Conservation (phyloP, 30 jellyfish, hydroid and myxozoan species). For the Chrysaora quinquecirrha region DNA sequence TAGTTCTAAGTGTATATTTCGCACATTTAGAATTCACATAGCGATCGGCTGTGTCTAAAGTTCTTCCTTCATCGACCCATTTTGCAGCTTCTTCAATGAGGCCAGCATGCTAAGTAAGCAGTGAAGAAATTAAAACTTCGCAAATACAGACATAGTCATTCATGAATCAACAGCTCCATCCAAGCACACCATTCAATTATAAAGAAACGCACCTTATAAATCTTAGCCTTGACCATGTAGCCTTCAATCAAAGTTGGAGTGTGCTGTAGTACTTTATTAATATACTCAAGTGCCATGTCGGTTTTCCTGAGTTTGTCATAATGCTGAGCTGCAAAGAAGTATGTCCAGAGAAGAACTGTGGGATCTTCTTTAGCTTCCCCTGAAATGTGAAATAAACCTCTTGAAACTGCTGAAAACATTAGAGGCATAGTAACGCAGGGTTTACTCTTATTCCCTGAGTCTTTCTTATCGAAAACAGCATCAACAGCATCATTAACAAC, state of each 20-base stretch:
- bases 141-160: too few relatives aligned
- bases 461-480: too few relatives aligned
- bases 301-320: conserved; percentile 81
- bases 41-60: conserved; percentile 98
- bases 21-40: conserved; percentile 98
- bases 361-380: conserved; percentile 89
- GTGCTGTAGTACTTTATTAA: conserved; percentile 86
- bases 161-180: too few relatives aligned
- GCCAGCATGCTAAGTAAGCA: conserved; percentile 87
- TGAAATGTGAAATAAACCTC: conserved; percentile 7
- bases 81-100: conserved; percentile 86
- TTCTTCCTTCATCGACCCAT: conserved; percentile 97
- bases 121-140: too few relatives aligned
- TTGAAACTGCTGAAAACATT: too few relatives aligned
- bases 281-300: conserved; percentile 71
- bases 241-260: conserved; percentile 98
- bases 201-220: conserved; percentile 74
- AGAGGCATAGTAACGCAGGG: background rate
- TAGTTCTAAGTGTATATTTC: conserved; percentile 81
- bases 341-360: conserved; percentile 93
- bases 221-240: conserved; percentile 95
- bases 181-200: too few relatives aligned
- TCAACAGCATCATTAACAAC: too few relatives aligned
- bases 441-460: too few relatives aligned
- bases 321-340: conserved; percentile 90